Evolutionary conservation across 2,888 invertebrate species (phyloP).

Genomic region (Heliconius hortense): DNA sequence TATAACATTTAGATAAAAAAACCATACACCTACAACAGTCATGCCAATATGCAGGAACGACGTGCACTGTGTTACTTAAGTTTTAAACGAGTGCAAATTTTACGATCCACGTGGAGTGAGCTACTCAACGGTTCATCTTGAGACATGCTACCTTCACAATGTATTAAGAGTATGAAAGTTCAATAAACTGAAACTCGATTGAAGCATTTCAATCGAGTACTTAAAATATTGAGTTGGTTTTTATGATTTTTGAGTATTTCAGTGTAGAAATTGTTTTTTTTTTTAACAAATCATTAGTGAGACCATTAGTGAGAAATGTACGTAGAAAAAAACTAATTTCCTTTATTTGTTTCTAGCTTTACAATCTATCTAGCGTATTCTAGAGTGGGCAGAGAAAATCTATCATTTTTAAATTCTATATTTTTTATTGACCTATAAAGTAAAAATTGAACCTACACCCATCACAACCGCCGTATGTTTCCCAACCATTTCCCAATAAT

Average conservation of each 20-base stretch:
- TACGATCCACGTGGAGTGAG: slow-evolving; percentile 15
- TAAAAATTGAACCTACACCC: too few species aligned
- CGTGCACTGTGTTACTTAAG: slow-evolving; percentile 30
- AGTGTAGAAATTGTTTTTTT: too few species aligned
- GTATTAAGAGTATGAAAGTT: slow-evolving; percentile 6
- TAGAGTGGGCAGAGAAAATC: too few species aligned
- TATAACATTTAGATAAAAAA: background rate
- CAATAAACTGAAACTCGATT: background rate
- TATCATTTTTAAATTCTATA: too few species aligned
- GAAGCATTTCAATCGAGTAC: background rate
- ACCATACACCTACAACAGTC: background rate
- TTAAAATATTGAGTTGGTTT: background rate
- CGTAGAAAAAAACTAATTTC: too few species aligned
- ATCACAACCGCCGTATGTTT: background rate
- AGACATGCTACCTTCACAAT: slow-evolving; percentile 13
- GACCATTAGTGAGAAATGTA: too few species aligned
- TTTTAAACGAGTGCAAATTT: slow-evolving; percentile 14
- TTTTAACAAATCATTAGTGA: too few species aligned
- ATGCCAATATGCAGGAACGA: background rate
- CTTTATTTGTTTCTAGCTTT: too few species aligned
- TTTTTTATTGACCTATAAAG: too few species aligned
- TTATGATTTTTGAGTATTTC: background rate
- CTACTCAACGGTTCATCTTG: slow-evolving; percentile 8
- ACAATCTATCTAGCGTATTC: too few species aligned
- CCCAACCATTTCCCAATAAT: background rate